phyloP scores from a whole-genome alignment of 2,888 invertebrate genomes.

The Nomada goodeniana region DNA sequence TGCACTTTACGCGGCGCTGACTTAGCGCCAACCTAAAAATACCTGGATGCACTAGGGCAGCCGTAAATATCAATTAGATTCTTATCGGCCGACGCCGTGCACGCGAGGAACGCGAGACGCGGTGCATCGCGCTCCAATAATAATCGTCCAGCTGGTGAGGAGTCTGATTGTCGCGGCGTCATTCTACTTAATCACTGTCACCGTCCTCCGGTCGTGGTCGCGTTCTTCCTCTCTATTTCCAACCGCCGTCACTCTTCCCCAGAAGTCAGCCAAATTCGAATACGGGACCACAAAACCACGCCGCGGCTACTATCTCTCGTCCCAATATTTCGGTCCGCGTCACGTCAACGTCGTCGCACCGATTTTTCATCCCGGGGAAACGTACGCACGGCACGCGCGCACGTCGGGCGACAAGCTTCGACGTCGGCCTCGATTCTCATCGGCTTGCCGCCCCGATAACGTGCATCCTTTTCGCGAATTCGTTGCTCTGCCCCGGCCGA shows the following conservation, averaged over 20 bases:
- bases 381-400: slow-evolving; percentile 9
- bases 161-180: slow-evolving; percentile 37
- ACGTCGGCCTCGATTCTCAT: slow-evolving; percentile 33
- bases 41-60: slow-evolving; percentile 56
- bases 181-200: slow-evolving; percentile 34
- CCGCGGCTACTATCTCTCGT: not conserved
- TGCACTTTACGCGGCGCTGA: slow-evolving; percentile 58
- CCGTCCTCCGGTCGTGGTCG: not conserved
- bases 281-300: not conserved
- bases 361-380: slow-evolving; percentile 5
- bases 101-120: slow-evolving; percentile 36
- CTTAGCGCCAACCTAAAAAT: slow-evolving; percentile 66
- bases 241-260: not conserved
- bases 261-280: not conserved
- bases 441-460: slow-evolving; percentile 24
- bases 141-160: slow-evolving; percentile 25
- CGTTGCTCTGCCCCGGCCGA: slow-evolving; percentile 48
- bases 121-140: slow-evolving; percentile 35
- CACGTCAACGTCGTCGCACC: slow-evolving; percentile 15
- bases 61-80: slow-evolving; percentile 68
- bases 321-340: not conserved
- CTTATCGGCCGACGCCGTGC: slow-evolving; percentile 51
- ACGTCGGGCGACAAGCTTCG: slow-evolving; percentile 26
- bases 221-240: not conserved
- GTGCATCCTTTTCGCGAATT: slow-evolving; percentile 41